Percentiles rank a stretch among this genome's conserved stretches.
Conservation (phyloP, 2,797 vertebrate species). For the Sciurus vulgaris region DNA sequence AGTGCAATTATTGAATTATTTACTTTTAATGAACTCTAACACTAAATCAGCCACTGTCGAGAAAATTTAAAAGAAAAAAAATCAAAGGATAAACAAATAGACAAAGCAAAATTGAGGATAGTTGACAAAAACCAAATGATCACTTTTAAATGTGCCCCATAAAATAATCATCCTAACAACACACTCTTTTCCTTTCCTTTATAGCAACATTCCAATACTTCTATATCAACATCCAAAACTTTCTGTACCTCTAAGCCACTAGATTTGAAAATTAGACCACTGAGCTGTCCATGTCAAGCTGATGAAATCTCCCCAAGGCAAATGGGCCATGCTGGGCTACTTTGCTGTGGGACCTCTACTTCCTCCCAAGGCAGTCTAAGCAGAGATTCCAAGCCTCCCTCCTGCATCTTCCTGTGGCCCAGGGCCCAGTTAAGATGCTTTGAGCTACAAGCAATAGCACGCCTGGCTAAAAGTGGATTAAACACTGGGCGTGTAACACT, state of each 20-base stretch:
- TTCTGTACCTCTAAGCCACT: background rate
- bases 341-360: background rate
- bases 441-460: background rate
- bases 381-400: background rate
- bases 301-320: background rate
- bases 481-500: background rate
- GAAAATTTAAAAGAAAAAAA: background rate
- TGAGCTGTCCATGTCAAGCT: background rate
- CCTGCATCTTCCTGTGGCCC: background rate
- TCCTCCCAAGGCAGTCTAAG: background rate
- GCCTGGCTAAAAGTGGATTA: conserved; percentile 7
- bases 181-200: background rate
- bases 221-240: background rate
- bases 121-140: background rate
- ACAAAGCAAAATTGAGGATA: background rate
- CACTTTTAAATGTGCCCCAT: background rate
- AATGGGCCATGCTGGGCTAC: background rate
- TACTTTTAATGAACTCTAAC: background rate
- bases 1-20: background rate
- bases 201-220: background rate
- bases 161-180: background rate
- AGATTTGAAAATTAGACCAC: background rate
- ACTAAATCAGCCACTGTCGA: background rate
- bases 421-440: background rate
- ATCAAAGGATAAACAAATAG: background rate